Evolutionary conservation across 2,888 invertebrate genomes (phyloP), one percentile per base, ranked within the genome.

Genomic region (Deilephila elpenor): DNA sequence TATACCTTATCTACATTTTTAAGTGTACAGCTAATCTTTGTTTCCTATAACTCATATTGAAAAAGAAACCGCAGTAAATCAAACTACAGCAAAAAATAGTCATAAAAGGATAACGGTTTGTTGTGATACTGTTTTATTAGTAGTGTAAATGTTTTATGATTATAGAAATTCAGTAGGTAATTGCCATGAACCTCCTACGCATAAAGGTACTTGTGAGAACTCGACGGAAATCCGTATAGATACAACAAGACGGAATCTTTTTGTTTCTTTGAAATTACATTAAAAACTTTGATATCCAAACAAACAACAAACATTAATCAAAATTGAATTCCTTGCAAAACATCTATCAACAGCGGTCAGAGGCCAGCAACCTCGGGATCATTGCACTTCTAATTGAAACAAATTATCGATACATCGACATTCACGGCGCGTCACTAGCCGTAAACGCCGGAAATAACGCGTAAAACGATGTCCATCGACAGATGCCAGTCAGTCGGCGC

Each of bases 361-460:
- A 44, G 14, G 51, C 5, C 67, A 25, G 67, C 67, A 25, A 64
- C 64, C 37, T 64, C 64, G 32, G 44, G 51, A 67, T 67, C 44
- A 67, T 67, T 51, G 67, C 20, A 67, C 67, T 67, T 6, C 25
- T 67, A 67, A 67, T 67, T 67, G 25, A 67, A 67, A 67, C 51
- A 67, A 67, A 67, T 25, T 56, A 64, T 59, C 72, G 59, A 67
- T n/a, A 73, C 25, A 56, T 59, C 25, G 29, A 59, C 32, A 34
- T 56, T 71, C 29, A 34, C 17, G 56, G 72, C 67, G 32, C 78
- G 76, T 73, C 84, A 76, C 80, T 83, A 81, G 34, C 17, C 6
- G 29, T 34, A 73, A 81, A 78, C 74, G 80, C 67, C 80, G 82
- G 81, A 82, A 80, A 83, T 83, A 83, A 75, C 79, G 75, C 79